Percentiles rank a stretch among this genome's conserved stretches.
Conservation (phyloP, 2,888 invertebrate genomes). For the Oxyteleia sp. region DNA sequence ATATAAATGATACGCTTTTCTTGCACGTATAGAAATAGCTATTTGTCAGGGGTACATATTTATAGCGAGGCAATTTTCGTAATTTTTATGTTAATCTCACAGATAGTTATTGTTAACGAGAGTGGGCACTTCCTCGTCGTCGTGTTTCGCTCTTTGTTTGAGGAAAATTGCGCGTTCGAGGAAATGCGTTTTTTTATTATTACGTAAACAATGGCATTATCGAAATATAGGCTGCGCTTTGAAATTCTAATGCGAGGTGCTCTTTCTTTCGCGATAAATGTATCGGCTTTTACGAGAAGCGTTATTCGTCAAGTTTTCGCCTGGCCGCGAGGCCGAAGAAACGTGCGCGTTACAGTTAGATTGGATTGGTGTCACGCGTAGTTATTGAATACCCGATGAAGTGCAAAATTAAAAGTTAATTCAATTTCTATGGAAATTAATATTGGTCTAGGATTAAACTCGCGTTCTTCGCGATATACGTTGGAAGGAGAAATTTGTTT, state of each 20-base stretch:
- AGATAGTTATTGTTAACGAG: slow-evolving; percentile 25
- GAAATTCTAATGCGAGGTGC: slow-evolving; percentile 6
- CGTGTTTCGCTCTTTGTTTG: too few species aligned
- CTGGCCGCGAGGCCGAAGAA: background rate
- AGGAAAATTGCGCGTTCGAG: slow-evolving; percentile 5
- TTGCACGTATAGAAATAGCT: too few species aligned
- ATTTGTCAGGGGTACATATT: too few species aligned
- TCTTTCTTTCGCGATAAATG: slow-evolving; percentile 2
- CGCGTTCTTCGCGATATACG: background rate
- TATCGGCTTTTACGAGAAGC: background rate
- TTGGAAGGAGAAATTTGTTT: background rate
- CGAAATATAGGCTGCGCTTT: slow-evolving; percentile 15
- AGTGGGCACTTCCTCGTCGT: slow-evolving; percentile 21
- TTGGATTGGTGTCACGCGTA: slow-evolving; percentile 7
- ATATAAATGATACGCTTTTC: too few species aligned
- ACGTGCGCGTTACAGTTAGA: slow-evolving; percentile 3
- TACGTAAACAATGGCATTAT: slow-evolving; percentile 27
- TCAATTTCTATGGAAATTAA: slow-evolving; percentile 7
- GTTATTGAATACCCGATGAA: slow-evolving; percentile 1
- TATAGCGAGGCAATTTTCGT: slow-evolving; percentile 51
- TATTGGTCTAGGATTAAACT: background rate
- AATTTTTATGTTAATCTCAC: slow-evolving; percentile 39
- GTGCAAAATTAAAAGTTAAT: background rate
- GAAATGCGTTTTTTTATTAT: slow-evolving; percentile 19
- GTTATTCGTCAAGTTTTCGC: background rate